Base-by-base conservation (phyloP, 2,113 vertebrate species). In the Neolamprologus cancellatus region DNA sequence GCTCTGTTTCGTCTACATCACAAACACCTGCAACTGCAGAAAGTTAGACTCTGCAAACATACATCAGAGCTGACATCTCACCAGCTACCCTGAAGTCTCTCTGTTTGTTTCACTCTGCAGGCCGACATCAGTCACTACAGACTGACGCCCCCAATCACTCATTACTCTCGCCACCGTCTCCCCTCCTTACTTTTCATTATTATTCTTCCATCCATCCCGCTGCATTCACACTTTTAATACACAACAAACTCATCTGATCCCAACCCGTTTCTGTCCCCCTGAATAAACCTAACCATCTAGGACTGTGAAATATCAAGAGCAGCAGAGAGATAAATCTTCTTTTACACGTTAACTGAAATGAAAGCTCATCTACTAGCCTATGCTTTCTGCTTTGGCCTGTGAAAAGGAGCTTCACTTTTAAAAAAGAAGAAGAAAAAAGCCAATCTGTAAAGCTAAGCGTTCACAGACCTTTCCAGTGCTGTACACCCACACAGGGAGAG, bases 61-160 rank as follows among this genome's bases (percentile, higher is more conserved):
- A 81, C 81, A 91, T 91, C 92, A 89, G 82, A 86, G 84, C 76
- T 46, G 86, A 91, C 90, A 78, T 86, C 87, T 89, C 84, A 55
- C 48, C 71, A 79, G 59, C 82, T 86, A 66, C 86, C 89, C 88
- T 8, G 44, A 88, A 88, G 89, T 66, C 53, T 66, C 55, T 66
- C 48, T 10, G 23, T 61, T 25, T 36, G 50, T 23, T 41, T 34
- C 28, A 44, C 12, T 80, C 88, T 82, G 86, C 88, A 82, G 80
- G 83, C 81, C 54, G 85, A 91, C 85, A 87, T 84, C 82, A 88
- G 85, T 87, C 89, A 82, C 86, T 83, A 86, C 86, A 82, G 82
- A 82, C 69, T 18, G 76, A 69, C 44, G 59, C 3, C 7, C 53
- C 30, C 76, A 76, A 88, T 83, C 78, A 14, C 55, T 50, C 71